Percentiles rank a stretch among this genome's conserved stretches.
These are phyloP conservation scores for Zygaena filipendulae DNA, from an alignment of 2,888 invertebrate species.

Conservation along the genomic window DNA sequence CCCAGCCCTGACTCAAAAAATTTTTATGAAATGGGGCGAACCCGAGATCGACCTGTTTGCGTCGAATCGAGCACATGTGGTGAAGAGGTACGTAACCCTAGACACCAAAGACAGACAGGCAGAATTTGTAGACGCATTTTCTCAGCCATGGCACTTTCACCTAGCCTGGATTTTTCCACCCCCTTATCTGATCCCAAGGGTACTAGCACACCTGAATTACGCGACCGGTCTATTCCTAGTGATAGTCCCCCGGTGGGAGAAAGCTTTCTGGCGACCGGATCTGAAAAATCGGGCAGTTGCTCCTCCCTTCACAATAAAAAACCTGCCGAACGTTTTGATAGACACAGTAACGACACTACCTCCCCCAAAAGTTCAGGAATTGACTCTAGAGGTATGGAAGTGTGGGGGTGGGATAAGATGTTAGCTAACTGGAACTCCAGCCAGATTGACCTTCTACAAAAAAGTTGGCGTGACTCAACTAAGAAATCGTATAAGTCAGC, in stretches of 20 bases:
- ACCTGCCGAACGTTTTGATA: conserved; percentile 6
- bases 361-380: conserved; percentile 7
- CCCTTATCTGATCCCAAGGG: conserved; percentile 11
- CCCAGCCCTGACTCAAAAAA: conserved; percentile 1
- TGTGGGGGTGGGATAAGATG: conserved; percentile 13
- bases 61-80: conserved; percentile 16
- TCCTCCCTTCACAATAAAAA: conserved; percentile 8
- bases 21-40: conserved; percentile 17
- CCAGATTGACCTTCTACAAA: conserved; percentile 6
- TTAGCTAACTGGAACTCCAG: conserved; percentile 7
- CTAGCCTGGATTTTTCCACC: conserved; percentile 16
- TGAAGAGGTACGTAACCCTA: conserved; percentile 11
- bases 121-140: conserved; percentile 12
- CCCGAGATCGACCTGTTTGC: conserved; percentile 21
- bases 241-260: conserved; percentile 18
- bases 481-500: conserved; percentile 4
- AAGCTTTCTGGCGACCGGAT: conserved; percentile 20
- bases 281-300: conserved; percentile 12
- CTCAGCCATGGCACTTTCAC: conserved; percentile 7
- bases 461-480: conserved; percentile 4
- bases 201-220: conserved; percentile 12
- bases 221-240: conserved; percentile 8
- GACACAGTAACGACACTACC: conserved; percentile 11
- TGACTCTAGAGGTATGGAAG: conserved; percentile 14
- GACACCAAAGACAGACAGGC: conserved; percentile 13